Conservation (phyloP, 2,888 invertebrate species). For the Deilephila porcellus region DNA sequence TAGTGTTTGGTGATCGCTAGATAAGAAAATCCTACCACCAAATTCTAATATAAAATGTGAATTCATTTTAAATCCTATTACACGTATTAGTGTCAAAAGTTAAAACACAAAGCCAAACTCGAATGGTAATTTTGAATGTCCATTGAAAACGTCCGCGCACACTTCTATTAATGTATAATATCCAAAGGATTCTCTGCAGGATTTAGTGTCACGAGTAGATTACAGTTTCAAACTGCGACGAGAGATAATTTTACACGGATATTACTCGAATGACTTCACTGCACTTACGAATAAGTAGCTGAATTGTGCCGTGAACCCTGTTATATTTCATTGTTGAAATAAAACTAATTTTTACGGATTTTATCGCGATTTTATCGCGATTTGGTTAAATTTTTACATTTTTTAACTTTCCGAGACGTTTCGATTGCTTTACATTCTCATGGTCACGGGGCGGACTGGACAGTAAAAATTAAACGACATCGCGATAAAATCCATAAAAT, state of each 20-base stretch:
- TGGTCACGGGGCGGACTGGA: too few species aligned
- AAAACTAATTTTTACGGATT: too few species aligned
- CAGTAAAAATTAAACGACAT: too few species aligned
- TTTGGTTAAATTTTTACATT: too few species aligned
- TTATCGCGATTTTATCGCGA: too few species aligned
- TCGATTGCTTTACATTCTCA: too few species aligned
- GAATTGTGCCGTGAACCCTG: neutral
- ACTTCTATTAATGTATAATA: conserved; percentile 1
- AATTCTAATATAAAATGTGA: too few species aligned
- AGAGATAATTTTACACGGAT: conserved; percentile 31
- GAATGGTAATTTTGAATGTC: neutral
- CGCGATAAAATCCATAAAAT: too few species aligned
- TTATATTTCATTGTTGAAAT: neutral
- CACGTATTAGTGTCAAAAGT: neutral
- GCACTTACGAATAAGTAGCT: conserved; percentile 24
- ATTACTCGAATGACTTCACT: conserved; percentile 25
- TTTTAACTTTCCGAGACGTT: too few species aligned
- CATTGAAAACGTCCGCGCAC: neutral
- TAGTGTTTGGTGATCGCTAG: too few species aligned
- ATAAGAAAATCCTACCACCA: too few species aligned
- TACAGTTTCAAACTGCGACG: conserved; percentile 39
- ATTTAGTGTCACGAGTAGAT: conserved; percentile 36
- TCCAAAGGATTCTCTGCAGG: conserved; percentile 34
- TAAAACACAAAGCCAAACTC: neutral
- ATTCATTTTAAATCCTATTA: too few species aligned